Conservation (phyloP, 2,888 invertebrate genomes). For the Branchipolynoe longqiensis region DNA sequence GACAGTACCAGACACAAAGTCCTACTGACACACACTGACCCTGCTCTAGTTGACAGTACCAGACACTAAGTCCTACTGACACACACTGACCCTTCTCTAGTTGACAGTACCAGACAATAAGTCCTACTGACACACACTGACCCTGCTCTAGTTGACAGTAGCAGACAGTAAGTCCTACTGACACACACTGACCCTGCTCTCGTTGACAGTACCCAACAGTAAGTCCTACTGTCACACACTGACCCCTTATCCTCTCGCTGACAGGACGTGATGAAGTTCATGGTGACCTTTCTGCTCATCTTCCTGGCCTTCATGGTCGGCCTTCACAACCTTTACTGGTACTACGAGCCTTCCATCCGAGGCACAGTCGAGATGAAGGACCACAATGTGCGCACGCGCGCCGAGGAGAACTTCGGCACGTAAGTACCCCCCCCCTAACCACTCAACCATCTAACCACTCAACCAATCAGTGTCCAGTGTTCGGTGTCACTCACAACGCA, state of each 20-base stretch:
- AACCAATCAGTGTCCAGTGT: no score
- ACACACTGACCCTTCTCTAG: background rate
- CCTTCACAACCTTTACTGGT: conserved; percentile 81
- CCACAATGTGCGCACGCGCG: conserved; percentile 72
- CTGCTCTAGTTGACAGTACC: no score
- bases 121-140: background rate
- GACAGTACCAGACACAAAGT: no score
- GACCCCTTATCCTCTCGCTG: background rate
- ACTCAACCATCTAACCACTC: no score
- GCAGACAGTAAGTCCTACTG: background rate
- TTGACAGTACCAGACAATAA: background rate
- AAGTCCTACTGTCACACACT: background rate
- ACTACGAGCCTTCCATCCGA: conserved; percentile 76
- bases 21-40: no score
- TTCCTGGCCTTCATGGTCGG: conserved; percentile 80
- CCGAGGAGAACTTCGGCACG: conserved; percentile 78
- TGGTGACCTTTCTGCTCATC: conserved; percentile 68
- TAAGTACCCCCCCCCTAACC: conserved; percentile 68
- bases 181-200: background rate
- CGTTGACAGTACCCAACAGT: background rate
- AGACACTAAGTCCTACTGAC: background rate
- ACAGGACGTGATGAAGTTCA: conserved; percentile 68
- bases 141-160: background rate
- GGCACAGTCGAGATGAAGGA: conserved; percentile 73
- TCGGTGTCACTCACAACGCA: no score